Percentiles rank a stretch among this genome's conserved stretches.
phyloP scores from a whole-genome alignment of 2,888 invertebrate species.

The Phlogophora meticulosa region DNA sequence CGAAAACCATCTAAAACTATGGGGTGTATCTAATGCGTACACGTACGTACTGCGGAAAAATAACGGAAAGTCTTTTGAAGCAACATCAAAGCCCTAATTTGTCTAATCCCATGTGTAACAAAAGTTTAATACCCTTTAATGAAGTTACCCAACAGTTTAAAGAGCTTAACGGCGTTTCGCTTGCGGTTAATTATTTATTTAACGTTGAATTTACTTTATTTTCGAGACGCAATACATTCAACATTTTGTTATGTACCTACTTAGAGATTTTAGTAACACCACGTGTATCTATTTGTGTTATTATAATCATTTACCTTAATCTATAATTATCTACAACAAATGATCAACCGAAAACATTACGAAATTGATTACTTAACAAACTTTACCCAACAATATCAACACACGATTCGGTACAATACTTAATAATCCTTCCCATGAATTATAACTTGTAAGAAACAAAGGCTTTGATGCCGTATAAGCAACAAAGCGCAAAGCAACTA shows the following conservation, averaged over 20 bases:
- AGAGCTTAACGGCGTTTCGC: slow-evolving; percentile 72
- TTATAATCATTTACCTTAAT: neutral
- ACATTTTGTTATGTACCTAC: neutral
- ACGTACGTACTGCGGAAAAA: slow-evolving; percentile 18
- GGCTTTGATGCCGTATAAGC: slow-evolving; percentile 19
- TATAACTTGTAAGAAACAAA: slow-evolving; percentile 35
- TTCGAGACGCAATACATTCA: neutral
- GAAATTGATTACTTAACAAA: slow-evolving; percentile 16
- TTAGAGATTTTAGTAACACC: neutral
- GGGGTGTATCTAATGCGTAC: neutral
- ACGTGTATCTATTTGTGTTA: neutral
- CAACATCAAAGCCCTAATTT: slow-evolving; percentile 64
- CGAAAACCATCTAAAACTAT: neutral
- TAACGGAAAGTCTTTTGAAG: slow-evolving; percentile 28
- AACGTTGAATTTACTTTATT: slow-evolving; percentile 29
- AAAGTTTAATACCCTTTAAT: slow-evolving; percentile 75
- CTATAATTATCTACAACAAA: slow-evolving; percentile 1
- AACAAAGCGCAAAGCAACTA: slow-evolving; percentile 33
- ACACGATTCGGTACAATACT: slow-evolving; percentile 1
- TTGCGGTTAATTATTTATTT: slow-evolving; percentile 68
- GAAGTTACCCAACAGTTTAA: slow-evolving; percentile 74
- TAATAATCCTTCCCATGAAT: slow-evolving; percentile 15
- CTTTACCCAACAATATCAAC: slow-evolving; percentile 5
- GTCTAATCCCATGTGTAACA: slow-evolving; percentile 74
- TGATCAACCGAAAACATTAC: slow-evolving; percentile 2